A percentile compares a stretch with the other conserved stretches of the same genome.
phyloP scores from a whole-genome alignment of 2,797 vertebrate genomes.

The Miopithecus talapoin region DNA sequence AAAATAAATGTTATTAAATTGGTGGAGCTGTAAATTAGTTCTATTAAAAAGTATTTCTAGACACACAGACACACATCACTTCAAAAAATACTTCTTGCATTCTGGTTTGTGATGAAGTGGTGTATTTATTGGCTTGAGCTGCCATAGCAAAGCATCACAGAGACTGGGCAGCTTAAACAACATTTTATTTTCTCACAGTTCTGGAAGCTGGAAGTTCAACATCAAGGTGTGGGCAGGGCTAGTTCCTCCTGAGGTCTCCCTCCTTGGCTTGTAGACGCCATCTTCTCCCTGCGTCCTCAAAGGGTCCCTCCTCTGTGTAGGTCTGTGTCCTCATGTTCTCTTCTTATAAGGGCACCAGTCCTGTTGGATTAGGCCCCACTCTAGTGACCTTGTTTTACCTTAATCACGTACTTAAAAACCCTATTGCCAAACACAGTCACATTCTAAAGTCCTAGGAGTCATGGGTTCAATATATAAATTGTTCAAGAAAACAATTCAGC shows the following conservation, averaged over 20 bases:
- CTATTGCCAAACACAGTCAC: accelerated
- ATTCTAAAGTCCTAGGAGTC: too few relatives aligned
- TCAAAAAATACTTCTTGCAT: not conserved
- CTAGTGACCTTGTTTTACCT: not conserved
- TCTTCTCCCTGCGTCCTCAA: not conserved
- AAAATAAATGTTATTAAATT: not conserved
- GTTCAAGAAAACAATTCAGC: too few relatives aligned
- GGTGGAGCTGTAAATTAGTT: not conserved
- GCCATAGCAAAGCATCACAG: accelerated
- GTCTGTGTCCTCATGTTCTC: not conserved
- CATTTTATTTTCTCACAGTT: not conserved
- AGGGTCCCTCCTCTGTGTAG: accelerated
- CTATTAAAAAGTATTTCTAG: not conserved
- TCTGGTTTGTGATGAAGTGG: not conserved
- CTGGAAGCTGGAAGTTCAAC: not conserved
- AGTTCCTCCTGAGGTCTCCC: not conserved
- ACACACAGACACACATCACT: not conserved
- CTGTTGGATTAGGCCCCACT: not conserved
- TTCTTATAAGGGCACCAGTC: not conserved
- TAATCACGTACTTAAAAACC: not conserved
- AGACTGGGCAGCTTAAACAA: not conserved
- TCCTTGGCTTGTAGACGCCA: accelerated
- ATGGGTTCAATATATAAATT: accelerated
- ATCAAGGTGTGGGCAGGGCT: too few relatives aligned
- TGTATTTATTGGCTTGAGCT: not conserved